These are phyloP conservation scores for Nothoprocta pentlandii DNA, from an alignment of 2,113 vertebrate genomes.

Conservation along the genomic window DNA sequence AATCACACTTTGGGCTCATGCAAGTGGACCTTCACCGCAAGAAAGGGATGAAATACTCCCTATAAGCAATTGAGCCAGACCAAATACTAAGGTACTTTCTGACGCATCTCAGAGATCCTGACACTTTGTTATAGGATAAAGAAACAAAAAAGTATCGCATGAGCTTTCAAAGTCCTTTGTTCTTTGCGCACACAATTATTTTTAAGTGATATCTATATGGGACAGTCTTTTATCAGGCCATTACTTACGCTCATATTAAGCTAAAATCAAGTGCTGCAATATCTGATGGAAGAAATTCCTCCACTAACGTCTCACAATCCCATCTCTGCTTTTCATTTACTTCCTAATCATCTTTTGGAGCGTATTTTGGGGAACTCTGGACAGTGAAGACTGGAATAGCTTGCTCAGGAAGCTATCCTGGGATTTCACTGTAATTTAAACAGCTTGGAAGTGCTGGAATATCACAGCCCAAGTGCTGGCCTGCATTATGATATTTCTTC, in stretches of 20 bases:
- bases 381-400: not conserved
- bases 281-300: not conserved
- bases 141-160: not conserved
- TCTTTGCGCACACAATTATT: not conserved
- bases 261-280: not conserved
- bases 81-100: not conserved
- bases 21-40: not conserved
- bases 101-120: not conserved
- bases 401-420: not conserved
- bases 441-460: not conserved
- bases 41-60: not conserved
- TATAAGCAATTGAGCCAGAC: not conserved
- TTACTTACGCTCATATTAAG: rapidly evolving
- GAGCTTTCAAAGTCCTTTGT: not conserved
- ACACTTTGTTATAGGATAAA: not conserved
- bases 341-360: not conserved
- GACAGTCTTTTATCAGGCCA: not conserved
- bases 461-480: not conserved
- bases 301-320: not conserved
- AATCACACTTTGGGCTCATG: not conserved
- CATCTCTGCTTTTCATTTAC: not conserved
- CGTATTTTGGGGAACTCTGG: not conserved
- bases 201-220: not conserved
- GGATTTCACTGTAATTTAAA: not conserved
- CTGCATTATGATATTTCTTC: not conserved